Percentiles rank a stretch among this genome's conserved stretches.
Evolutionary conservation across 2,888 invertebrate genomes (phyloP).

Genomic region (Drosophila bunnanda): DNA sequence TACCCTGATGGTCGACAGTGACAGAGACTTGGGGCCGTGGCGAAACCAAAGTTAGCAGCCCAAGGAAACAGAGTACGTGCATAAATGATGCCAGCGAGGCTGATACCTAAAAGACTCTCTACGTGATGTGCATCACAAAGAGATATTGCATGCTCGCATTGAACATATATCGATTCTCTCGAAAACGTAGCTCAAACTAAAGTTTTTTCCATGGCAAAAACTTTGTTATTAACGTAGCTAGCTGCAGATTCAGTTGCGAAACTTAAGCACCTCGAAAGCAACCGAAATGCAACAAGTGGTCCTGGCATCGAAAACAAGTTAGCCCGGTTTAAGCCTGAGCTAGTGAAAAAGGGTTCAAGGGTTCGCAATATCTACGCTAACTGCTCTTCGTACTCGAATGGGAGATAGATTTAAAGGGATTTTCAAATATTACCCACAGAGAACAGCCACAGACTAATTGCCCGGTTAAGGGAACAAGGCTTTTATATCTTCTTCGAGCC

Average conservation of each 20-base stretch:
- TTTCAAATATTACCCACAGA: constrained; percentile 14
- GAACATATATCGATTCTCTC: constrained; percentile 27
- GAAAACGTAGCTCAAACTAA: neutral
- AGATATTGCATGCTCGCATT: constrained; percentile 21
- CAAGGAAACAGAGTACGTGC: constrained; percentile 35
- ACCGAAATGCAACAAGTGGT: constrained; percentile 15
- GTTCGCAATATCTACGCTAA: constrained; percentile 4
- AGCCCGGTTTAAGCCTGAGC: neutral
- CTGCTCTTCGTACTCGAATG: neutral
- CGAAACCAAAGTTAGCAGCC: constrained; percentile 31
- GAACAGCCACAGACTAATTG: constrained; percentile 33
- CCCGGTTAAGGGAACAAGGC: neutral
- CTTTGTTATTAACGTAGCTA: constrained; percentile 3
- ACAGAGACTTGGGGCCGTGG: constrained; percentile 9
- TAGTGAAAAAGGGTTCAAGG: neutral
- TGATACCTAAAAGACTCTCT: constrained; percentile 34
- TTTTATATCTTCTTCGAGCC: constrained; percentile 16
- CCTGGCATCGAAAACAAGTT: neutral
- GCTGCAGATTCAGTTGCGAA: neutral
- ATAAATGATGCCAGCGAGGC: constrained; percentile 34
- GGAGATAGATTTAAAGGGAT: no score
- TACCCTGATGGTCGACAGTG: constrained; percentile 14
- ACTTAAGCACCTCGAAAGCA: neutral
- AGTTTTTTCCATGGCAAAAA: neutral
- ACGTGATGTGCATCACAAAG: constrained; percentile 33